Evolutionary conservation across 2,888 invertebrate species (phyloP).

Genomic region (Gisinianus flammeolus): DNA sequence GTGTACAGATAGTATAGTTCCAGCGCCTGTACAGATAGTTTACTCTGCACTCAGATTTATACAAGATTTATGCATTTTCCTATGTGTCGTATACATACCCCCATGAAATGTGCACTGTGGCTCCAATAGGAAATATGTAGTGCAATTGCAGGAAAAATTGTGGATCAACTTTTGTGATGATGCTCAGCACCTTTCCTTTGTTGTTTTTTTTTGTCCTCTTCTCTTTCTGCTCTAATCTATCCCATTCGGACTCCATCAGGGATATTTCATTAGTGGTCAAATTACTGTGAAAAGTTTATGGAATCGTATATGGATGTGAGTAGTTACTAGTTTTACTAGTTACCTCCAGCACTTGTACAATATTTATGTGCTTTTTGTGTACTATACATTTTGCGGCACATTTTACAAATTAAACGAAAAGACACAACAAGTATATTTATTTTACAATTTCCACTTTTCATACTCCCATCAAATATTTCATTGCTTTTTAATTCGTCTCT

Average conservation of each 20-base stretch:
- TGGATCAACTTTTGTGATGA: not conserved
- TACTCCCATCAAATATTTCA: not conserved
- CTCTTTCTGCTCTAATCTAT: not conserved
- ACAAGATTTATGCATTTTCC: not conserved
- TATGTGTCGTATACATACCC: not conserved
- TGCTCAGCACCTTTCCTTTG: not conserved
- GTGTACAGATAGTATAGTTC: not conserved
- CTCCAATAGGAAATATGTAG: not conserved
- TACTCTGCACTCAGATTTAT: too few species aligned
- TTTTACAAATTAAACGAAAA: not conserved
- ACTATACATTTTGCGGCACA: slow-evolving; percentile 18
- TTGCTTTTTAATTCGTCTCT: not conserved
- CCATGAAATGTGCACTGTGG: not conserved
- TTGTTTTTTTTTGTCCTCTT: not conserved
- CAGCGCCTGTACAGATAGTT: not conserved
- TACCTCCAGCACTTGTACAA: not conserved
- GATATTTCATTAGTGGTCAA: not conserved
- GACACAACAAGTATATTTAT: slow-evolving; percentile 4
- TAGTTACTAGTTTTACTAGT: not conserved
- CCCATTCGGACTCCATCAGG: not conserved
- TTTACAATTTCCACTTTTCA: not conserved
- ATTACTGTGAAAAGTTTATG: not conserved
- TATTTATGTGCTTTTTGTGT: too few species aligned
- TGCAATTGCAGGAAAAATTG: not conserved
- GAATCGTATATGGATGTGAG: not conserved